Base-by-base conservation (phyloP, 2,888 invertebrate genomes). In the Tenthredo distinguenda region DNA sequence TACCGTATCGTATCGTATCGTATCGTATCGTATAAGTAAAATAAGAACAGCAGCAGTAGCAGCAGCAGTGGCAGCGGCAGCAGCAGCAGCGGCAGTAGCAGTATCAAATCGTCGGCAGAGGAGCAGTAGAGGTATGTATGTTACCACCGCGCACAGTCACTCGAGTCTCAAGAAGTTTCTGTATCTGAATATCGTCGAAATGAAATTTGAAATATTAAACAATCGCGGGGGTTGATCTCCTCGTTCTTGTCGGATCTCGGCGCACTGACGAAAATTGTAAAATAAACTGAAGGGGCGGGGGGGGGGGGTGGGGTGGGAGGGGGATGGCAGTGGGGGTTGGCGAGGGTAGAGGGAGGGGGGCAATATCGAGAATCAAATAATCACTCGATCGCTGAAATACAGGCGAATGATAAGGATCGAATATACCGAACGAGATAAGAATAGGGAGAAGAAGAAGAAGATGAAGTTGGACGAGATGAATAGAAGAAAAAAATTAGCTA, bases 91-190 rank as follows among this genome's bases (percentile, higher is more conserved):
- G 34, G 68, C 68, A 68, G 68, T 34, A 68, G 68, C 68, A 68
- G 34, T 31, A 34, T 68, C 34, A 68, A 68, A 68, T 31, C 15
- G 31, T 34, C 68, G 34, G 68, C 68, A 55, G 55, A 68, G 68
- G 31, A 68, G 68, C 68, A 68, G 68, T 55, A 55, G 55, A 55
- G 55, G 18, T 34, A 68, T 26, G 34, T 26, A 12, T 31, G 68
- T 68, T 65, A 26, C 71, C 71, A 71, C 34, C 37, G 71, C 71
- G 71, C 68, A 71, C 71, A 71, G 71, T 71, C 71, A 71, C 71
- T 37, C 71, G 71, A 71, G 37, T 71, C 71, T 37, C 7, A 18
- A 34, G 68, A 68, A 68, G 15, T 68, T 55, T 55, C 18, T 55
- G 55, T 55, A 55, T 18, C 55, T 55, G 55, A 55, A 55, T 55